These are phyloP conservation scores for Melanargia galathea DNA, from an alignment of 2,888 invertebrate species.

Conservation along the genomic window DNA sequence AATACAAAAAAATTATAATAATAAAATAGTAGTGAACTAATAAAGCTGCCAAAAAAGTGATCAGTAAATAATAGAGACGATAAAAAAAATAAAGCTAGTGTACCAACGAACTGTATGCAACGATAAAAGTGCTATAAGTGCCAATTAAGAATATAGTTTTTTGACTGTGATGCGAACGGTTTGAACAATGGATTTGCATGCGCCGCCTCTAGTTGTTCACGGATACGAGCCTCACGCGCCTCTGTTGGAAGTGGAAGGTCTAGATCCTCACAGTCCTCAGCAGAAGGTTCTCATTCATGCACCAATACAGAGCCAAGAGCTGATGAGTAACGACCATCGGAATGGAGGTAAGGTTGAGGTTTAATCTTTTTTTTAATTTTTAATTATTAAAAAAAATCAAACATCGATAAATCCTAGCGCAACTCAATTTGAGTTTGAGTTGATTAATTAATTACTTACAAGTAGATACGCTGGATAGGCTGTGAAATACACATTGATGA, in stretches of 20 bases:
- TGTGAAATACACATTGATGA: too few relatives aligned
- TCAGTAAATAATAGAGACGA: background rate
- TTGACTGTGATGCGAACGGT: slow-evolving; percentile 38
- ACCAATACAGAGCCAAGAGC: slow-evolving; percentile 71
- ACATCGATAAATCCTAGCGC: too few relatives aligned
- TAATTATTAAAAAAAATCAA: too few relatives aligned
- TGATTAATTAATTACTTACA: too few relatives aligned
- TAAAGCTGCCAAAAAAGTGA: background rate
- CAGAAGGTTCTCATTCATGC: slow-evolving; percentile 77
- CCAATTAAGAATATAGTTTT: slow-evolving; percentile 28
- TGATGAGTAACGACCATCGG: slow-evolving; percentile 69
- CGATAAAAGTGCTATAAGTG: slow-evolving; percentile 43
- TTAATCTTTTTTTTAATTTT: background rate
- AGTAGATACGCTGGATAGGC: too few relatives aligned
- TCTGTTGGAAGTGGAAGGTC: slow-evolving; percentile 71
- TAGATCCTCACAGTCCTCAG: slow-evolving; percentile 77
- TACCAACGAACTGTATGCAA: slow-evolving; percentile 49
- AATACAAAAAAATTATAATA: slow-evolving; percentile 5
- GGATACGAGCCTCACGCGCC: slow-evolving; percentile 77
- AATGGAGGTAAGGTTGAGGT: slow-evolving; percentile 65
- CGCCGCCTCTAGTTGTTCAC: slow-evolving; percentile 72
- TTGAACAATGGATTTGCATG: slow-evolving; percentile 70
- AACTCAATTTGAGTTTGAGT: too few relatives aligned
- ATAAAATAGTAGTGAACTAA: background rate
- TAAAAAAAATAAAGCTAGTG: slow-evolving; percentile 46